These are phyloP conservation scores for Theretra japonica DNA, from an alignment of 2,888 invertebrate species.

Conservation along the genomic window DNA sequence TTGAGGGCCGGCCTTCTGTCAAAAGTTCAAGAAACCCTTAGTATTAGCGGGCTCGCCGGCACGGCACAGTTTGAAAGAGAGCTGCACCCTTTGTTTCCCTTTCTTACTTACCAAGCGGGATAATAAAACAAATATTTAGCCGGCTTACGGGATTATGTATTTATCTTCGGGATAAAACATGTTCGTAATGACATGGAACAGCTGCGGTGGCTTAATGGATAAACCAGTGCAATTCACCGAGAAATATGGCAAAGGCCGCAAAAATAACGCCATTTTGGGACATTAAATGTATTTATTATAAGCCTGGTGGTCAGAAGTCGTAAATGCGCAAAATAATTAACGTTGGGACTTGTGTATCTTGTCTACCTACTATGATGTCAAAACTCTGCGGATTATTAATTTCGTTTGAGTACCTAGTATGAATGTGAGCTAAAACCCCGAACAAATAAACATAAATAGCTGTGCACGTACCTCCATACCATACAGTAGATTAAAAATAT, in stretches of 20 bases:
- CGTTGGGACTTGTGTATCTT: too few relatives aligned
- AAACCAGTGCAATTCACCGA: not conserved
- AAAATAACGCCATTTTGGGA: not conserved
- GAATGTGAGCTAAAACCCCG: too few relatives aligned
- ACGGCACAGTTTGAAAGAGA: slow-evolving; percentile 22
- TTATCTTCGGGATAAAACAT: slow-evolving; percentile 3
- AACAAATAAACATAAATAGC: too few relatives aligned
- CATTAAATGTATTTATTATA: not conserved
- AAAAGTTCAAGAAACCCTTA: slow-evolving; percentile 56
- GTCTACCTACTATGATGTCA: too few relatives aligned
- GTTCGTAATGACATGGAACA: not conserved
- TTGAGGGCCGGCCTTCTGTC: slow-evolving; percentile 53
- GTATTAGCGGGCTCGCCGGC: slow-evolving; percentile 39
- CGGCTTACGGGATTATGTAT: slow-evolving; percentile 9
- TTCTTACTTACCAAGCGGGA: slow-evolving; percentile 9
- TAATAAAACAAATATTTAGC: slow-evolving; percentile 24
- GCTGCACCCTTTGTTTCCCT: slow-evolving; percentile 17
- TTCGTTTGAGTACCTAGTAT: too few relatives aligned
- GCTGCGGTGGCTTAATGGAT: not conserved
- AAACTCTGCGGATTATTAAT: too few relatives aligned
- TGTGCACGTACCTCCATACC: too few relatives aligned
- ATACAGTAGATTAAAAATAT: too few relatives aligned
- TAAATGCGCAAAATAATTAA: not conserved
- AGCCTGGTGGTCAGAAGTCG: not conserved
- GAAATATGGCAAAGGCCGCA: not conserved